These are phyloP conservation scores for Plectrocnemia conspersa DNA, from an alignment of 1,140 invertebrate genomes.

Conservation along the genomic window DNA sequence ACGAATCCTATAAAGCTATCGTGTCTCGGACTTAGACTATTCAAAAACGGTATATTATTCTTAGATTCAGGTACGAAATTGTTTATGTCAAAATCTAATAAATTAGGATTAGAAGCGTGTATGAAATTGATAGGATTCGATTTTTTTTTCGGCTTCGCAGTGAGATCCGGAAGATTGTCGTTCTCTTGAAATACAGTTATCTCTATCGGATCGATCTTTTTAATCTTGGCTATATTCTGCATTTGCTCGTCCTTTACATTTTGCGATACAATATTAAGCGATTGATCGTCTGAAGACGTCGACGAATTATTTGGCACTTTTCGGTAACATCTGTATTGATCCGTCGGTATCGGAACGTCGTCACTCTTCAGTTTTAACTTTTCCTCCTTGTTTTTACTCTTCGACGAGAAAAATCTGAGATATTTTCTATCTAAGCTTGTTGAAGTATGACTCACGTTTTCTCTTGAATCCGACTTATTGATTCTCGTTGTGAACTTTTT, in stretches of 20 bases:
- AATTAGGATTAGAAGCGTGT: constrained; percentile 63
- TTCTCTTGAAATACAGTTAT: constrained; percentile 20
- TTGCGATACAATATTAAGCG: no score
- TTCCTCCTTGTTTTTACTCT: constrained; percentile 35
- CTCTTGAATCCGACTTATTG: constrained; percentile 44
- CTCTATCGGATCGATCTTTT: constrained; percentile 31
- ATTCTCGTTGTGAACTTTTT: constrained; percentile 56
- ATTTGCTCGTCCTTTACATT: constrained; percentile 15
- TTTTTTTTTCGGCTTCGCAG: constrained; percentile 41
- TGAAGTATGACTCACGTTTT: constrained; percentile 51
- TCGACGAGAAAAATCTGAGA: constrained; percentile 52
- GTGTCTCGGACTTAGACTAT: constrained; percentile 36
- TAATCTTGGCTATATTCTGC: constrained; percentile 33
- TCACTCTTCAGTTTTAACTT: constrained; percentile 51
- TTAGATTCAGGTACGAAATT: constrained; percentile 42
- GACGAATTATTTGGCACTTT: constrained; percentile 48
- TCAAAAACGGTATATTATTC: constrained; percentile 33
- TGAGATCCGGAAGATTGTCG: constrained; percentile 26
- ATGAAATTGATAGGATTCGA: constrained; percentile 55
- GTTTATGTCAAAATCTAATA: constrained; percentile 55
- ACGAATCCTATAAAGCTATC: constrained; percentile 42
- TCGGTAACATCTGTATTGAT: constrained; percentile 71
- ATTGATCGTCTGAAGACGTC: constrained; percentile 10
- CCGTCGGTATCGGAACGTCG: constrained; percentile 66
- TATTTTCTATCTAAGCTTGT: constrained; percentile 72